Evolutionary conservation across 2,113 vertebrate species (phyloP).

Genomic region (Alosa alosa): DNA sequence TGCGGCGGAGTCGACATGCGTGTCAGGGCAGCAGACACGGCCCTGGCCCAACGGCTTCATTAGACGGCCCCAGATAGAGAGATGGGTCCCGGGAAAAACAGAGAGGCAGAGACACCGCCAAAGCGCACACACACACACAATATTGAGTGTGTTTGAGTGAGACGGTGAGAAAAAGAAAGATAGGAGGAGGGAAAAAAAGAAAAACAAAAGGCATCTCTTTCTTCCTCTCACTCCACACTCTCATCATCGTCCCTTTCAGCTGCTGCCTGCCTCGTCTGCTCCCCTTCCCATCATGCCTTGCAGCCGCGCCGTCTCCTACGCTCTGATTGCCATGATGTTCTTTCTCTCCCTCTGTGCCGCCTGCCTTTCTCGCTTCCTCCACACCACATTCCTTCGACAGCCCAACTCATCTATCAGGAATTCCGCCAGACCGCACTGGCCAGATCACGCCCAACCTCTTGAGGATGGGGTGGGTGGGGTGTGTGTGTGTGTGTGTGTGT

Average conservation of each 20-base stretch:
- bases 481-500: too few relatives aligned
- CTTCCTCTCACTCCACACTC: not conserved
- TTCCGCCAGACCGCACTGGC: not conserved
- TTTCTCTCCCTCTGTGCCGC: not conserved
- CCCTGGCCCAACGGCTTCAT: not conserved
- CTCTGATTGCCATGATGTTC: constrained; percentile 4
- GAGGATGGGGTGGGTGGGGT: not conserved
- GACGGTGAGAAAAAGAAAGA: not conserved
- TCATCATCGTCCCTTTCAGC: not conserved
- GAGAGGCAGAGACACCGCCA: not conserved
- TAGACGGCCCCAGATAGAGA: not conserved
- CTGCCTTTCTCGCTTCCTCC: not conserved
- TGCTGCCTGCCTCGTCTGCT: not conserved
- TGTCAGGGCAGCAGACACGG: not conserved
- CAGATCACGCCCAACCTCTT: not conserved
- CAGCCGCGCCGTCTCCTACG: not conserved
- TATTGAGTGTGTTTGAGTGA: not conserved
- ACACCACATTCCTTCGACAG: not conserved
- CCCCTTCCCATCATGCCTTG: constrained; percentile 6
- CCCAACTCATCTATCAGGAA: not conserved
- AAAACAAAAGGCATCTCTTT: not conserved
- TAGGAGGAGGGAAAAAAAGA: not conserved
- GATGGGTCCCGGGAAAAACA: not conserved
- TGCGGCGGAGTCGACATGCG: not conserved
- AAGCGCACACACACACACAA: not conserved